Conservation (phyloP, 2,888 invertebrate species). For the Drosophila setosimentum region DNA sequence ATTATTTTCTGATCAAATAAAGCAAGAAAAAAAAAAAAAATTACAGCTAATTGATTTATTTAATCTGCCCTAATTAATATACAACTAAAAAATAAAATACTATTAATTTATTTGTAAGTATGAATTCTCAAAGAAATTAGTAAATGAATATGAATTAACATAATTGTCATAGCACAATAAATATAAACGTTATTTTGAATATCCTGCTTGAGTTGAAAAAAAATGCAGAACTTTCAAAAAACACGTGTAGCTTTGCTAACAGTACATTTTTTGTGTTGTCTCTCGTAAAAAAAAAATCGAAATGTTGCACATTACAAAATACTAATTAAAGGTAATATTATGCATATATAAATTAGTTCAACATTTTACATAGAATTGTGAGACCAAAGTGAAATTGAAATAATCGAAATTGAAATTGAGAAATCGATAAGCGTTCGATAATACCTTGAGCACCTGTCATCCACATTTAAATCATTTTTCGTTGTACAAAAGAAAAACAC, state of each 20-base stretch:
- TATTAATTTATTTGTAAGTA: no score
- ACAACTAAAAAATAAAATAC: background rate
- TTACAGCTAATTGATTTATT: background rate
- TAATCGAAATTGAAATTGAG: conserved; percentile 21
- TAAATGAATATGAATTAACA: background rate
- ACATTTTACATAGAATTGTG: conserved; percentile 27
- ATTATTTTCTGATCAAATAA: background rate
- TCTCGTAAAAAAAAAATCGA: conserved; percentile 13
- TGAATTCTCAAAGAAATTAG: background rate
- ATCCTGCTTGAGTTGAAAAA: background rate
- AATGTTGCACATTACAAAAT: conserved; percentile 12
- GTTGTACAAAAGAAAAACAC: conserved; percentile 52
- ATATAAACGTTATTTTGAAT: background rate
- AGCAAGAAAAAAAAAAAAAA: background rate
- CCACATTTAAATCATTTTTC: conserved; percentile 67
- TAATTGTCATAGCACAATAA: background rate
- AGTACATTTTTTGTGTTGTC: background rate
- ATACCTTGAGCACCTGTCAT: conserved; percentile 85
- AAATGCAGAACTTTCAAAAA: background rate
- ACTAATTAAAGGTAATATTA: conserved; percentile 3
- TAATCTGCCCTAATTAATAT: background rate
- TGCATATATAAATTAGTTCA: conserved; percentile 9
- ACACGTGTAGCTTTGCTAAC: background rate
- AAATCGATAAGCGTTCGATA: conserved; percentile 65
- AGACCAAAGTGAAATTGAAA: conserved; percentile 19